Base-by-base conservation (phyloP, 2,797 vertebrate species). In the Monodelphis domestica region DNA sequence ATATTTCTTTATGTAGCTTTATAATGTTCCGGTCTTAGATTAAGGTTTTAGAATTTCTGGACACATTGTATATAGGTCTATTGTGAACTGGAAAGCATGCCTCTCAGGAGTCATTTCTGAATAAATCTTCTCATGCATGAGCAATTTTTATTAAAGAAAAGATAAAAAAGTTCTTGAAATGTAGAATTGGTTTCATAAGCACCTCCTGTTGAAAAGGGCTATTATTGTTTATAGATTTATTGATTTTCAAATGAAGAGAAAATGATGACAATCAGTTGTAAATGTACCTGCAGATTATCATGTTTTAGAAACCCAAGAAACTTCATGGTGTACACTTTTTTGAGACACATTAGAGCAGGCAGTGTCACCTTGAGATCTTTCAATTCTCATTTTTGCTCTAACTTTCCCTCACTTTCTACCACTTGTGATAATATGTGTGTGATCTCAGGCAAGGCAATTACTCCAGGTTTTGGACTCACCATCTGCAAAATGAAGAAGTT, bases 41-140 rank as follows among this genome's bases (percentile, higher is more conserved):
- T 89, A 51, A 92, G 92, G 94, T 87, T 96, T 94, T 63, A 88
- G 53, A 93, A 70, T 70, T 63, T 63, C 3, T 91, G 3, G 38
- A 78, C 21, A 78, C 38, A 55, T 94, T 94, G 92, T 91, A 56
- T 70, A 30, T 78, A 0, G 5, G 87, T 9, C 26, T 88, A 28
- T 57, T 63, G 0, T 56, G 51, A 94, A 89, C 78, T 91, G 63
- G 78, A 97, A 91, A 70, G 52, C 28, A 54, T 93, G 90, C 54
- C 38, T 89, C 24, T 53, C 88, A 55, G 53, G 33, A 33, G 63
- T 92, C 88, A 50, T 56, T 56, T 92, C 59, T 21, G 38, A 93
- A 94, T 90, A 33, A 96, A 94, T 55, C 53, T 9, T 89, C 95
- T 59, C 91, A 90, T 90, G 94, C 94, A 63, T 91, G 11, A 57